Percentiles rank a stretch among this genome's conserved stretches.
These are phyloP conservation scores for Sycophila sp. DNA, from an alignment of 1,140 invertebrate species.

Conservation along the genomic window DNA sequence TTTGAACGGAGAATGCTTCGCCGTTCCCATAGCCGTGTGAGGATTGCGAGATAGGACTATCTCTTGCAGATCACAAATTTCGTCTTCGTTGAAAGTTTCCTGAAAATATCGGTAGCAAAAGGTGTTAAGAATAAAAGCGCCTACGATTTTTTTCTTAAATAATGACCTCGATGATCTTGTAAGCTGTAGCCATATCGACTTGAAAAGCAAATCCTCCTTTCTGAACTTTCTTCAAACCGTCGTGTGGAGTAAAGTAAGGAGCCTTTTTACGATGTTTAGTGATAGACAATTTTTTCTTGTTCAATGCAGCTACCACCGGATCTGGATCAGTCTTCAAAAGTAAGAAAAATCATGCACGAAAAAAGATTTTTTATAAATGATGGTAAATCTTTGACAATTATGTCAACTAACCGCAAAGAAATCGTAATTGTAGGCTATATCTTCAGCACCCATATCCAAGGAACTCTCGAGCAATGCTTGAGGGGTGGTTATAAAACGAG, in stretches of 20 bases:
- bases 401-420: conserved; percentile 15
- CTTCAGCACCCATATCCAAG: conserved; percentile 71
- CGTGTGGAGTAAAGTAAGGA: conserved; percentile 42
- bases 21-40: conserved; percentile 66
- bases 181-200: conserved; percentile 70
- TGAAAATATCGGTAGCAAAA: conserved; percentile 36
- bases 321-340: conserved; percentile 69
- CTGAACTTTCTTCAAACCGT: conserved; percentile 61
- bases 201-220: conserved; percentile 71
- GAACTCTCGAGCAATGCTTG: conserved; percentile 71
- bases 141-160: neutral
- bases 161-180: conserved; percentile 68
- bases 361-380: too few relatives aligned
- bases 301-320: conserved; percentile 66
- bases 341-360: neutral
- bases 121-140: neutral
- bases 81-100: conserved; percentile 68
- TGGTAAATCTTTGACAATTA: too few relatives aligned
- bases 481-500: conserved; percentile 71
- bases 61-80: conserved; percentile 72
- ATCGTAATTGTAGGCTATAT: conserved; percentile 67
- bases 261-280: conserved; percentile 45
- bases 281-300: conserved; percentile 62
- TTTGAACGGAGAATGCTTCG: conserved; percentile 71
- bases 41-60: conserved; percentile 69